phyloP scores from a whole-genome alignment of 2,888 invertebrate species.

The Ferrisia virgata region DNA sequence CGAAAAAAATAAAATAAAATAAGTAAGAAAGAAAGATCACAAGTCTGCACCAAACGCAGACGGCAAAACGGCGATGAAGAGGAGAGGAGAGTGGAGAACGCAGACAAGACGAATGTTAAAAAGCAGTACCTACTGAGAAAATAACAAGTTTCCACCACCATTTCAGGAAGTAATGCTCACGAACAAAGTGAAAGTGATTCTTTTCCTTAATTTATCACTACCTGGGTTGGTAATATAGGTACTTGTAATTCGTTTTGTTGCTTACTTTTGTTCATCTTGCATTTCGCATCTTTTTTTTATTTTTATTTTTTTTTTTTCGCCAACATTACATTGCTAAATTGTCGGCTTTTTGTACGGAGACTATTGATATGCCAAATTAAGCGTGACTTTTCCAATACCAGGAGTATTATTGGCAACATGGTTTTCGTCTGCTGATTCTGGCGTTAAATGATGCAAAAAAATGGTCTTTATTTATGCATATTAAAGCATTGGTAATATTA shows the following conservation, averaged over 20 bases:
- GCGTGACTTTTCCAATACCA: neutral
- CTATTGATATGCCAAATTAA: neutral
- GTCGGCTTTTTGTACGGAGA: neutral
- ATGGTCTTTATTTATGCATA: neutral
- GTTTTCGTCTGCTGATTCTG: neutral
- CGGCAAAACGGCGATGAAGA: neutral
- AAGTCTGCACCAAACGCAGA: neutral
- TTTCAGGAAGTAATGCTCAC: conserved; percentile 41
- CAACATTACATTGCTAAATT: neutral
- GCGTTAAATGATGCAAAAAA: neutral
- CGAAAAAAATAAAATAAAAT: neutral
- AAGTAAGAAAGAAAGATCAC: neutral
- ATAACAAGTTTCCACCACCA: conserved; percentile 42
- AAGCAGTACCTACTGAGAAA: conserved; percentile 40
- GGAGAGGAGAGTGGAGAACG: neutral
- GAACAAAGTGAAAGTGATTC: conserved; percentile 43
- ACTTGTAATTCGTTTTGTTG: conserved; percentile 20
- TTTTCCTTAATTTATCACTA: conserved; percentile 32
- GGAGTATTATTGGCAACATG: neutral
- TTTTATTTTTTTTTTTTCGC: too few species aligned
- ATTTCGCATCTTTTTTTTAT: conserved; percentile 8
- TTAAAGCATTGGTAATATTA: neutral
- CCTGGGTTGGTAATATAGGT: conserved; percentile 7
- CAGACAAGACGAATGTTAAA: conserved; percentile 32
- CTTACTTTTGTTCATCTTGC: conserved; percentile 11